Conservation (phyloP, 2,888 invertebrate species). For the Prosopocoilus inquinatus region DNA sequence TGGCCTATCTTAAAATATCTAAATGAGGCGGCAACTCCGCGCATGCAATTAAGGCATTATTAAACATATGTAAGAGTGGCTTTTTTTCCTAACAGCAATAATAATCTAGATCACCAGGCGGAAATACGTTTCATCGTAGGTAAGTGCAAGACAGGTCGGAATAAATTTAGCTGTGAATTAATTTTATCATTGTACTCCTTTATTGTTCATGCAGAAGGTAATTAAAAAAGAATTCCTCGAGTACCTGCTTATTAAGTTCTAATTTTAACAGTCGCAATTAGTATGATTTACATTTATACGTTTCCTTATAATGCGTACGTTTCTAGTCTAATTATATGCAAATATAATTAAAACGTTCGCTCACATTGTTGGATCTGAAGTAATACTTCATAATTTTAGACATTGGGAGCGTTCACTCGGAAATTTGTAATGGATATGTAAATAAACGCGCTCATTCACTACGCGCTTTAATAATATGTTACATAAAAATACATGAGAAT, state of each 20-base stretch:
- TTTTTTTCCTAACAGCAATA: neutral
- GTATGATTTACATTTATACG: constrained; percentile 35
- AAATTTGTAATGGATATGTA: constrained; percentile 16
- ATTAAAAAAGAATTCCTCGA: constrained; percentile 21
- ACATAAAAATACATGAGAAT: constrained; percentile 4
- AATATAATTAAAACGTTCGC: constrained; percentile 34
- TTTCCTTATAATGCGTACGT: constrained; percentile 29
- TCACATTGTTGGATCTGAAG: constrained; percentile 21
- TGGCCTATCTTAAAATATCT: too few relatives aligned
- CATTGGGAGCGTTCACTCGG: constrained; percentile 14
- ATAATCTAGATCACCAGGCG: constrained; percentile 2
- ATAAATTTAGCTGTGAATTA: constrained; percentile 27
- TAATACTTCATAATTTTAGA: constrained; percentile 18
- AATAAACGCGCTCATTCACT: constrained; percentile 10
- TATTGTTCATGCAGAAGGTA: constrained; percentile 25
- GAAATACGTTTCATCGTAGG: constrained; percentile 14
- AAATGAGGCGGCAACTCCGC: neutral
- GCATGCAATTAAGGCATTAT: constrained; percentile 1
- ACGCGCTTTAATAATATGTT: neutral
- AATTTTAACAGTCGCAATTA: constrained; percentile 35
- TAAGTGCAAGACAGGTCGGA: constrained; percentile 8
- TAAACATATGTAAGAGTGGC: constrained; percentile 2
- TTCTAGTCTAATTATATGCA: constrained; percentile 34
- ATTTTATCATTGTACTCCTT: constrained; percentile 32
- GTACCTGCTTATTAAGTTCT: constrained; percentile 27